Evolutionary conservation across 2,797 vertebrate genomes (phyloP), one percentile per base, ranked within the genome.

Genomic region (Hydrophis major): DNA sequence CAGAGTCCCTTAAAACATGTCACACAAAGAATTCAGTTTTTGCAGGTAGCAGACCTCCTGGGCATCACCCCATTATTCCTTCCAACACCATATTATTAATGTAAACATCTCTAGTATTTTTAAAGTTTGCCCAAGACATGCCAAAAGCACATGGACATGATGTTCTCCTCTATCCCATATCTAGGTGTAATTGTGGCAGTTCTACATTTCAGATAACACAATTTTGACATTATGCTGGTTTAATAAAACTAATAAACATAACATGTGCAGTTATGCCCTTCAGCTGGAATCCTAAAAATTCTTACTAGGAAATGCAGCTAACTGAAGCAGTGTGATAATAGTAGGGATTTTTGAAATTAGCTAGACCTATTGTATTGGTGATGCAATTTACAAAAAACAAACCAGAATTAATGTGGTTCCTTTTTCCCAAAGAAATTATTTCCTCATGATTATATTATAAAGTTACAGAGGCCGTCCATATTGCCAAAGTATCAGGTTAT

Each of bases 391-490:
- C 10, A 56, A 59, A 27, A 47, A 47, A 56, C 4, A 60, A 22
- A 96, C 18, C 86, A 61, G 20, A 88, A 94, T 92, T 91, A 83
- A 69, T 78, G 90, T 94, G 95, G 78, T 88, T n/a, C 55, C 96
- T 96, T 92, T 92, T 95, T 94, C 95, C 55, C 93, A 89, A 12
- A 53, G 27, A 90, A 90, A 59, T 90, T 90, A 25, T 83, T 96
- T 93, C 93, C 91, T 63, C 83, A 66, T 90, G 93, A 94, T 91
- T 94, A 93, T 94, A 96, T 92, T 93, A 14, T 87, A 88, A 96
- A 90, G 95, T 22, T 95, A 92, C 93, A 96, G 96, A 93, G 89
- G 59, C 91, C 95, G 93, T 95, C 96, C 94, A 59, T 95, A 92
- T 95, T 59, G 14, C 91, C 42, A 57, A 96, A 66, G 95, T 94